Percentiles rank a stretch among this genome's conserved stretches.
phyloP scores from a whole-genome alignment of 2,797 vertebrate species.

The Leontopithecus rosalia region DNA sequence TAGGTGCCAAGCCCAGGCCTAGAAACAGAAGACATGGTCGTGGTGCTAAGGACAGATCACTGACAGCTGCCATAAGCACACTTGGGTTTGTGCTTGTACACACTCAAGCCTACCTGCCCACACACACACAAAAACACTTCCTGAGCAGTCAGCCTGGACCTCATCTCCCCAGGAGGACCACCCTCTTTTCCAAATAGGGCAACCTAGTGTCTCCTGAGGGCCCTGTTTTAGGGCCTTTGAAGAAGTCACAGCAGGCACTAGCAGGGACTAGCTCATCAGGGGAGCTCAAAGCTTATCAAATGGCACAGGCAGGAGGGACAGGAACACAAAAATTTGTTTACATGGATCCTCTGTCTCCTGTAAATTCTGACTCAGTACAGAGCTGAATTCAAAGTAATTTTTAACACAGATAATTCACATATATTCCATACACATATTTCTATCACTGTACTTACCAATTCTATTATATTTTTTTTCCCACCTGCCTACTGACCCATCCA shows the following conservation, averaged over 20 bases:
- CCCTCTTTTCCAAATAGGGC: conserved; percentile 16
- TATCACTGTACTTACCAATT: neutral
- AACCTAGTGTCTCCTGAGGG: neutral
- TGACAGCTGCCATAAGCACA: neutral
- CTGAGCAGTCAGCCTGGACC: neutral
- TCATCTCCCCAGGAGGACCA: neutral
- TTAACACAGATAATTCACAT: neutral
- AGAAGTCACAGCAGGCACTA: neutral
- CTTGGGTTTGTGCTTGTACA: neutral
- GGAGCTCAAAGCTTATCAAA: neutral
- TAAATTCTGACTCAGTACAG: conserved; percentile 28
- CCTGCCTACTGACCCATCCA: neutral
- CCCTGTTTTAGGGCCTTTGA: neutral
- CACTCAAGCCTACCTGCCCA: neutral
- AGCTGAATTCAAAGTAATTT: conserved; percentile 12
- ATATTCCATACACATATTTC: neutral
- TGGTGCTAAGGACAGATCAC: neutral
- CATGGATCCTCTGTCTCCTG: neutral
- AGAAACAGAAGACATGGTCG: neutral
- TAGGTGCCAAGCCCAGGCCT: conserved; percentile 53
- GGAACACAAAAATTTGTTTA: neutral
- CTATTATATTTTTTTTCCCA: neutral
- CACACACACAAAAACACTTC: neutral
- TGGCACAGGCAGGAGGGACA: neutral
- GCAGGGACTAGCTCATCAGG: neutral